Percentiles rank a stretch among this genome's conserved stretches.
phyloP scores from a whole-genome alignment of 23 tunicate species.

The Halocynthia roretzi region DNA sequence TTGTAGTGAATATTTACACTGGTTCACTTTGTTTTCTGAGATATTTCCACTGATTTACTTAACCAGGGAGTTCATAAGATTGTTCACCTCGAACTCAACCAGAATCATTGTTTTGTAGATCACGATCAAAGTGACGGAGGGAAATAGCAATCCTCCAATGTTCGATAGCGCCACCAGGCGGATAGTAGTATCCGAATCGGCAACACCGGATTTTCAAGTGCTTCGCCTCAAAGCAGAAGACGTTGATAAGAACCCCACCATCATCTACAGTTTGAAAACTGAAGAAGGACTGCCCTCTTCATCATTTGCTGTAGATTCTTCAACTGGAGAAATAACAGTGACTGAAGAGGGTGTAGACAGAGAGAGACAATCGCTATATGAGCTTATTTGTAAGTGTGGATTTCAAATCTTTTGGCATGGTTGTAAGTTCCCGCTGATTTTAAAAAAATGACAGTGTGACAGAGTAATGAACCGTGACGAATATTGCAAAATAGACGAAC shows the following conservation, averaged over 20 bases:
- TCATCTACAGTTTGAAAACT: conserved; percentile 30
- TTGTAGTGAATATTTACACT: too few species aligned
- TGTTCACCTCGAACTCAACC: too few species aligned
- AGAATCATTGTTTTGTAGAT: conserved; percentile 28
- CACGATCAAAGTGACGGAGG: conserved; percentile 28
- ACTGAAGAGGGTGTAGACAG: conserved; percentile 33
- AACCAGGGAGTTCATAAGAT: too few species aligned
- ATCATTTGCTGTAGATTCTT: conserved; percentile 27
- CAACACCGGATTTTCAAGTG: conserved; percentile 14
- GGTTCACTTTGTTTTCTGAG: too few species aligned
- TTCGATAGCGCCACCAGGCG: conserved; percentile 18
- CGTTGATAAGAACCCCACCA: conserved; percentile 19
- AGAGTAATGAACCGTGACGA: too few species aligned
- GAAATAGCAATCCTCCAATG: conserved; percentile 57
- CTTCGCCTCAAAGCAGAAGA: conserved; percentile 30
- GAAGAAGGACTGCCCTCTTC: conserved; percentile 8
- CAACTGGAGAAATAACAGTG: conserved; percentile 28
- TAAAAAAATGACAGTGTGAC: too few species aligned
- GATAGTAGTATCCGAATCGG: conserved; percentile 31
- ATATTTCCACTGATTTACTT: too few species aligned
- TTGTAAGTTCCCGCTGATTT: too few species aligned
- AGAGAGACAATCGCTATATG: conserved; percentile 29
- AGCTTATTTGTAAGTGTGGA: conserved; percentile 17
- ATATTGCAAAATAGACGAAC: too few species aligned
- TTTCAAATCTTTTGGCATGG: neutral